These are phyloP conservation scores for Phaedon cochleariae DNA, from an alignment of 2,888 invertebrate species.

Conservation along the genomic window DNA sequence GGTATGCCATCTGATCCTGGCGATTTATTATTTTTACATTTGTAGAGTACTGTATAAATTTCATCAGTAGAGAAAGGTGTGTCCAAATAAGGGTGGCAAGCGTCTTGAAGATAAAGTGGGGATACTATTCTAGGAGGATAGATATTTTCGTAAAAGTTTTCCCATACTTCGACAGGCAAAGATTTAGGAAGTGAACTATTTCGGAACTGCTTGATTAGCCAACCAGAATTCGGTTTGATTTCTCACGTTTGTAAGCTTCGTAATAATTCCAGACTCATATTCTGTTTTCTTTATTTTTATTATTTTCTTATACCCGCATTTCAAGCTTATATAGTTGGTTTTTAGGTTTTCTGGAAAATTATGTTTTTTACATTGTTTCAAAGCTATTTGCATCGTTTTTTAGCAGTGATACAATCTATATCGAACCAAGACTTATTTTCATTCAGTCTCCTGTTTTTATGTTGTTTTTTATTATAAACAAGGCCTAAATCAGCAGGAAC, in stretches of 20 bases:
- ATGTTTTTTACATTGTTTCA: conserved; percentile 10
- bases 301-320: conserved; percentile 10
- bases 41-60: too few relatives aligned
- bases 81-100: not conserved
- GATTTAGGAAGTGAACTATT: too few relatives aligned
- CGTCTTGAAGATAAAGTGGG: not conserved
- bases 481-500: conserved; percentile 1
- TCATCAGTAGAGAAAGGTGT: not conserved
- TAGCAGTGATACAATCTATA: conserved; percentile 9
- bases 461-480: conserved; percentile 1
- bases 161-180: not conserved
- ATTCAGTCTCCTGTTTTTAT: not conserved
- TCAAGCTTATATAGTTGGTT: conserved; percentile 12
- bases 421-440: not conserved
- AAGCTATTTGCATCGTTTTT: conserved; percentile 16
- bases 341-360: not conserved
- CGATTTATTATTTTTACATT: too few relatives aligned
- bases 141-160: not conserved
- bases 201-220: too few relatives aligned
- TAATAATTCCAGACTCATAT: not conserved
- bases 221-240: too few relatives aligned
- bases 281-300: conserved; percentile 10
- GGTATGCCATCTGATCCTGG: too few relatives aligned
- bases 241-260: too few relatives aligned
- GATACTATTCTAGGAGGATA: not conserved